phyloP scores from a whole-genome alignment of 2,888 invertebrate genomes.

The Polietes domitor region DNA sequence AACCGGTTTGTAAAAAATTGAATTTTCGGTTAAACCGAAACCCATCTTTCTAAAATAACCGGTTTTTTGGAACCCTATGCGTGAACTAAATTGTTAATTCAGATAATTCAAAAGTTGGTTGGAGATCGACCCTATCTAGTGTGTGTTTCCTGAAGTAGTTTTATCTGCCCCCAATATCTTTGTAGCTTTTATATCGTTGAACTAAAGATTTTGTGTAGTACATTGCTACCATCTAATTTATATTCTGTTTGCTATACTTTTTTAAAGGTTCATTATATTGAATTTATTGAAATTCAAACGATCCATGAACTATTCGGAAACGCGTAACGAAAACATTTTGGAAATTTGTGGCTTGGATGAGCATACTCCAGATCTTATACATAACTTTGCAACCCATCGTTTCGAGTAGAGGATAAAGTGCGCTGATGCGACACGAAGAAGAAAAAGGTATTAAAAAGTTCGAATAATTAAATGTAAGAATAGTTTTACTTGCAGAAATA shows the following conservation, averaged over 20 bases:
- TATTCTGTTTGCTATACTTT: constrained; percentile 21
- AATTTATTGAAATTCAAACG: constrained; percentile 73
- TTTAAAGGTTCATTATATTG: constrained; percentile 75
- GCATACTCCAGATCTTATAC: constrained; percentile 81
- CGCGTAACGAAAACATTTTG: constrained; percentile 77
- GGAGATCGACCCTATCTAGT: no score
- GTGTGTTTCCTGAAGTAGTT: no score
- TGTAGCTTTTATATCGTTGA: no score
- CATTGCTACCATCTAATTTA: neutral
- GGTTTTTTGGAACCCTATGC: no score
- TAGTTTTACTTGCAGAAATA: constrained; percentile 28
- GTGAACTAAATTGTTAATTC: no score
- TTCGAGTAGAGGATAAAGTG: constrained; percentile 46
- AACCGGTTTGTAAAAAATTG: no score
- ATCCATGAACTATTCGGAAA: constrained; percentile 75
- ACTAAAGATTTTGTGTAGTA: no score
- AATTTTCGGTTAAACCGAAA: no score
- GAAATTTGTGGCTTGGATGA: constrained; percentile 82
- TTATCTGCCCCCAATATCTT: no score
- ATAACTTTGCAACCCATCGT: constrained; percentile 80
- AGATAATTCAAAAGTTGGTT: no score
- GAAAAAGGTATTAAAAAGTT: constrained; percentile 37
- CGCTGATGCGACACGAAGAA: neutral
- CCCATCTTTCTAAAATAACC: no score
- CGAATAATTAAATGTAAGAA: constrained; percentile 14